phyloP scores from a whole-genome alignment of 2,888 invertebrate species.

The Apantesis nais region DNA sequence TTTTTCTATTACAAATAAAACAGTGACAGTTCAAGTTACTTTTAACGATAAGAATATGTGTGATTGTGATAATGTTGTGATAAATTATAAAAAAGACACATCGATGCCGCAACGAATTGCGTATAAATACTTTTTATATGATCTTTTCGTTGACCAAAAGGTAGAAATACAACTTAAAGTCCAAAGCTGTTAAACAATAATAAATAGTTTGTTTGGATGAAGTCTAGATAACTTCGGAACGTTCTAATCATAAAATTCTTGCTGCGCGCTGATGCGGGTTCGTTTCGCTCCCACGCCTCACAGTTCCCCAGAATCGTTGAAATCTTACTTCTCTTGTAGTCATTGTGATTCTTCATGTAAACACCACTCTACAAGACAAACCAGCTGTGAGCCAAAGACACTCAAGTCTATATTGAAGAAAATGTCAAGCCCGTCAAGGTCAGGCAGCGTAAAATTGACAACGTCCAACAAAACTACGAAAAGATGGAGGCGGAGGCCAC shows the following conservation, averaged over 20 bases:
- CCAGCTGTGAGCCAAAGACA: conserved; percentile 34
- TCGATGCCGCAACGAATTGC: conserved; percentile 4
- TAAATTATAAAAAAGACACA: conserved; percentile 12
- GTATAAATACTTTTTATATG: conserved; percentile 16
- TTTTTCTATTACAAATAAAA: conserved; percentile 8
- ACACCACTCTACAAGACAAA: conserved; percentile 52
- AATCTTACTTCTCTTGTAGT: conserved; percentile 22
- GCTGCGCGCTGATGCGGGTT: conserved; percentile 65
- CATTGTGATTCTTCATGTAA: conserved; percentile 47
- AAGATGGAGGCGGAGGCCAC: conserved; percentile 76
- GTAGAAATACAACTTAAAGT: conserved; percentile 20
- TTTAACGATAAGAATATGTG: conserved; percentile 1
- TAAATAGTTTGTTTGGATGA: conserved; percentile 19
- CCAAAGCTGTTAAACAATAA: conserved; percentile 30
- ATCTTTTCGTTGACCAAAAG: conserved; percentile 3
- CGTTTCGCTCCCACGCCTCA: conserved; percentile 73
- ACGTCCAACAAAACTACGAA: conserved; percentile 48
- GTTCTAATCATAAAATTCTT: conserved; percentile 25
- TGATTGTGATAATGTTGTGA: conserved; percentile 3
- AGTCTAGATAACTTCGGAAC: conserved; percentile 33
- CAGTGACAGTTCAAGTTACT: conserved; percentile 12
- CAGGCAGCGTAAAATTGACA: conserved; percentile 44
- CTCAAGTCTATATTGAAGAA: conserved; percentile 42
- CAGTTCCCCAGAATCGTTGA: conserved; percentile 59
- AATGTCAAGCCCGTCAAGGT: conserved; percentile 33